These are phyloP conservation scores for Lordiphosa stackelbergi DNA, from an alignment of 1,140 invertebrate species.

Conservation along the genomic window DNA sequence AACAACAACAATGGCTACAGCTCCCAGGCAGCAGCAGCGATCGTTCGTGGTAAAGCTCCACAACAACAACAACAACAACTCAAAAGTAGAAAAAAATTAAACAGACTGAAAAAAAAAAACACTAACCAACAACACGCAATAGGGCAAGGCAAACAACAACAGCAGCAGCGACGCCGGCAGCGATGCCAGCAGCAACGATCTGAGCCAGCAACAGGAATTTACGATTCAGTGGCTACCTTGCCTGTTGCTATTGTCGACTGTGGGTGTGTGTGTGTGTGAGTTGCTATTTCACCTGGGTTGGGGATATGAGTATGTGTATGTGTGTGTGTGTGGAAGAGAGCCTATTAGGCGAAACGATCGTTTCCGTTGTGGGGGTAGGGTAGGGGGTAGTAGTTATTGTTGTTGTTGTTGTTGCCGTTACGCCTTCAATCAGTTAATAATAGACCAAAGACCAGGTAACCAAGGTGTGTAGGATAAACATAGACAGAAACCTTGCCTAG, in stretches of 20 bases:
- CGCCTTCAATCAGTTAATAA: slow-evolving; percentile 55
- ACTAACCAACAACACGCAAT: slow-evolving; percentile 73
- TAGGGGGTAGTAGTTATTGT: slow-evolving; percentile 26
- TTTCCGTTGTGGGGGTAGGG: slow-evolving; percentile 59
- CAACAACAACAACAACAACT: slow-evolving; percentile 54
- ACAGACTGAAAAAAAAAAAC: slow-evolving; percentile 64
- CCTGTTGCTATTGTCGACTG: slow-evolving; percentile 44
- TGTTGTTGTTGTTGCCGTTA: slow-evolving; percentile 44
- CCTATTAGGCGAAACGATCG: slow-evolving; percentile 65
- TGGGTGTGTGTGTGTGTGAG: slow-evolving; percentile 30
- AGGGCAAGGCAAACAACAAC: slow-evolving; percentile 75
- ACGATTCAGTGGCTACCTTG: slow-evolving; percentile 68
- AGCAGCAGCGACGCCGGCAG: slow-evolving; percentile 25
- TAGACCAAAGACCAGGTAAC: slow-evolving; percentile 39
- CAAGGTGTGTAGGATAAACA: slow-evolving; percentile 57
- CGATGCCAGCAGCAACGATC: slow-evolving; percentile 23
- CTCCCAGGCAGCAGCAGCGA: slow-evolving; percentile 14
- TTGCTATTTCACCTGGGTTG: slow-evolving; percentile 6
- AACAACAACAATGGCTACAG: slow-evolving; percentile 47
- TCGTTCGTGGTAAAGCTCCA: slow-evolving; percentile 63
- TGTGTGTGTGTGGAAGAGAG: slow-evolving; percentile 41
- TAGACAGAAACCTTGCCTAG: slow-evolving; percentile 24
- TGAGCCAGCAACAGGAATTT: slow-evolving; percentile 71
- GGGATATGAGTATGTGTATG: slow-evolving; percentile 7
- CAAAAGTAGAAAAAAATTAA: slow-evolving; percentile 66